Conservation (phyloP, 1,140 invertebrate genomes). For the Pachyrhynchus sulphureomaculatus region DNA sequence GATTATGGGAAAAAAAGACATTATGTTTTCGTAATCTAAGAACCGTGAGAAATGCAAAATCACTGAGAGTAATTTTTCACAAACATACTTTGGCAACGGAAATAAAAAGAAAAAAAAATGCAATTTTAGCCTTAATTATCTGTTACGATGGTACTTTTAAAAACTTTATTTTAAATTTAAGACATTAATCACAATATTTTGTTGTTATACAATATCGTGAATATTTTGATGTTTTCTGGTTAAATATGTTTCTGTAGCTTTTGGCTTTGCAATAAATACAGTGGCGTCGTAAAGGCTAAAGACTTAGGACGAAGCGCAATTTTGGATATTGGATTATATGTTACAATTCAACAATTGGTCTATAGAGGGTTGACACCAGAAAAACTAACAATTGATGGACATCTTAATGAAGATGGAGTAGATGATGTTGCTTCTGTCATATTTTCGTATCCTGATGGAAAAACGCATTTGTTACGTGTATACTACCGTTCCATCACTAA, state of each 20-base stretch:
- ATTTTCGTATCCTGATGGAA: conserved; percentile 63
- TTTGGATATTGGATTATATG: conserved; percentile 79
- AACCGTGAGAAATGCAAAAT: too few relatives aligned
- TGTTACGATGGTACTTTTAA: too few relatives aligned
- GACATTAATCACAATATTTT: too few relatives aligned
- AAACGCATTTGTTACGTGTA: conserved; percentile 63
- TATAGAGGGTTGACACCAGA: conserved; percentile 66
- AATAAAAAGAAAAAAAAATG: too few relatives aligned
- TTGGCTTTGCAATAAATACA: conserved; percentile 14
- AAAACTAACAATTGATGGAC: conserved; percentile 61
- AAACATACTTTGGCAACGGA: too few relatives aligned
- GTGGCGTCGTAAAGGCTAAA: conserved; percentile 26
- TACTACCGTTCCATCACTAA: conserved; percentile 57
- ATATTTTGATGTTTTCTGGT: background rate
- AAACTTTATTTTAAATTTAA: too few relatives aligned
- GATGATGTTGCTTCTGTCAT: conserved; percentile 65
- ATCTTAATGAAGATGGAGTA: conserved; percentile 67
- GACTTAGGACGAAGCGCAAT: conserved; percentile 75
- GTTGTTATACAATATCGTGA: too few relatives aligned
- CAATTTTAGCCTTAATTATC: too few relatives aligned
- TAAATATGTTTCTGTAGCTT: conserved; percentile 12
- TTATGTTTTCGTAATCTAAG: too few relatives aligned
- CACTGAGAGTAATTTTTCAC: too few relatives aligned
- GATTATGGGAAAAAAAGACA: too few relatives aligned
- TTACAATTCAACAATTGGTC: conserved; percentile 73